Conservation (phyloP, 2,888 invertebrate genomes). For the Griposia aprilina region DNA sequence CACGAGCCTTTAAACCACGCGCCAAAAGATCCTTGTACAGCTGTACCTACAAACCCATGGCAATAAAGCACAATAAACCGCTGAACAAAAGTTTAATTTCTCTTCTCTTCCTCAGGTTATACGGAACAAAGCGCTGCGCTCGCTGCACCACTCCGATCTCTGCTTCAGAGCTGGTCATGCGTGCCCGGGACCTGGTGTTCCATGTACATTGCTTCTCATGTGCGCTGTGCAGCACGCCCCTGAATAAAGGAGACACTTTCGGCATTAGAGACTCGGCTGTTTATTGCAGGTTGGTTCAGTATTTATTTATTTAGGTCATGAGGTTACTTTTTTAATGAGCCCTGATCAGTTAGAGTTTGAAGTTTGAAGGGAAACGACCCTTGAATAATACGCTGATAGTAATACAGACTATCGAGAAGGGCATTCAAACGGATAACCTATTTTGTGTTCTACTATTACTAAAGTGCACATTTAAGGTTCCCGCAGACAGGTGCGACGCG, state of each 20-base stretch:
- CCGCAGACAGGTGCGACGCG: too few relatives aligned
- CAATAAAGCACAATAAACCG: slow-evolving; percentile 4
- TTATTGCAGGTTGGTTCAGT: slow-evolving; percentile 93
- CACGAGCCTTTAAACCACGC: not conserved
- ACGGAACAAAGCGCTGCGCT: slow-evolving; percentile 96
- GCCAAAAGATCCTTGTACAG: not conserved
- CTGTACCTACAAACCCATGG: not conserved
- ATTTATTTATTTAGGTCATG: not conserved
- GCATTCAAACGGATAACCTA: not conserved
- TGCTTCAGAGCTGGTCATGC: slow-evolving; percentile 98
- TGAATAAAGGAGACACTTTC: slow-evolving; percentile 98
- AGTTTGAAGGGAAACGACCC: not conserved
- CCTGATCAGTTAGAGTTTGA: not conserved
- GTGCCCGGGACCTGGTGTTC: slow-evolving; percentile 97
- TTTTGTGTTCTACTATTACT: not conserved
- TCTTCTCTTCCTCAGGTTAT: slow-evolving; percentile 92
- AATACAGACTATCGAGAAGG: not conserved
- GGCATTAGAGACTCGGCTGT: slow-evolving; percentile 97
- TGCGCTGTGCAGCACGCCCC: slow-evolving; percentile 95
- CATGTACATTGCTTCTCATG: slow-evolving; percentile 99
- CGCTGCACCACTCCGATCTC: slow-evolving; percentile 97
- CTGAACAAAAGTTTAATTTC: not conserved
- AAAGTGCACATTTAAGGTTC: not conserved
- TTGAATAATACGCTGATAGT: not conserved
- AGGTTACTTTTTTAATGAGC: not conserved